A percentile compares a stretch with the other conserved stretches of the same genome.
Evolutionary conservation across 2,797 vertebrate species (phyloP).

Genomic region (Antennarius maculatus): DNA sequence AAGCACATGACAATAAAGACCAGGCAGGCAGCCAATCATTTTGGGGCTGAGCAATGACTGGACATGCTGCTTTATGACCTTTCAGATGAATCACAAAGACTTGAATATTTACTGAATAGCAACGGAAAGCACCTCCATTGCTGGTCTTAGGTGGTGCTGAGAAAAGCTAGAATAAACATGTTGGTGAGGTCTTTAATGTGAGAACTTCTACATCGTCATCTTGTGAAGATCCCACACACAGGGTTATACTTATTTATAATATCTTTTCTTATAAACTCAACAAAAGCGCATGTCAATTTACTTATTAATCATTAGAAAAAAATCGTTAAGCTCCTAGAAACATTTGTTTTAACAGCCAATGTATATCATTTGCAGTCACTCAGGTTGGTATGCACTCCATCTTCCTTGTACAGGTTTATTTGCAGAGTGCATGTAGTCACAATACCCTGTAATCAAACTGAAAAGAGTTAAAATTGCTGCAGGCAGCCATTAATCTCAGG

Average conservation of each 20-base stretch:
- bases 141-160: conserved; percentile 31
- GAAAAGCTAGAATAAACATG: conserved; percentile 41
- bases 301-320: too few relatives aligned
- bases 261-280: neutral
- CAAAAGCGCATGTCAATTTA: too few relatives aligned
- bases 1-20: conserved; percentile 62
- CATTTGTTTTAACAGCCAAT: too few relatives aligned
- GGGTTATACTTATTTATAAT: conserved; percentile 31
- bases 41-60: conserved; percentile 56
- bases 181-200: conserved; percentile 24
- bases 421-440: conserved; percentile 35
- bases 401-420: conserved; percentile 53
- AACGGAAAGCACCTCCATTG: conserved; percentile 44
- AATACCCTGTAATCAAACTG: conserved; percentile 44
- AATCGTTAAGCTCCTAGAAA: too few relatives aligned
- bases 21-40: conserved; percentile 67
- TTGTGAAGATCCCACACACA: conserved; percentile 20
- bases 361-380: neutral
- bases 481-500: conserved; percentile 60
- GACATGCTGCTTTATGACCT: conserved; percentile 67
- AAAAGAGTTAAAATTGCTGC: conserved; percentile 40
- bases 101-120: conserved; percentile 71
- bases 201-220: conserved; percentile 21
- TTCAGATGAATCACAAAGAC: conserved; percentile 70
- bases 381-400: conserved; percentile 28